phyloP scores from a whole-genome alignment of 2,888 invertebrate species.

The Drosophila putrida region DNA sequence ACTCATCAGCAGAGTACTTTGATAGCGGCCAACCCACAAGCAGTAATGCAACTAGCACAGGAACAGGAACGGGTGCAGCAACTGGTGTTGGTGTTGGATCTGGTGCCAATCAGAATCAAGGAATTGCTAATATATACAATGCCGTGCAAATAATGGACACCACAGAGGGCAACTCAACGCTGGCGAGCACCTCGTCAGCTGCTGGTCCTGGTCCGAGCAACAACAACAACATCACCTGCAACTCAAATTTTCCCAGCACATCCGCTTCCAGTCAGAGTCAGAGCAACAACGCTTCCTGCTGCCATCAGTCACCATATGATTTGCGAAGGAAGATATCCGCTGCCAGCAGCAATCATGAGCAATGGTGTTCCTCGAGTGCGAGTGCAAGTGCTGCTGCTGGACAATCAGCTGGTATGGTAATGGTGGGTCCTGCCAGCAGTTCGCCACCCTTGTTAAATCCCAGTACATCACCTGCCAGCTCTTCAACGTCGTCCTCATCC shows the following conservation, averaged over 20 bases:
- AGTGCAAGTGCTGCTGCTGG: conserved; percentile 28
- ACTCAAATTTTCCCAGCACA: conserved; percentile 51
- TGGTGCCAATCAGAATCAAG: conserved; percentile 38
- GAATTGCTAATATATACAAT: conserved; percentile 53
- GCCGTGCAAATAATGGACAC: conserved; percentile 72
- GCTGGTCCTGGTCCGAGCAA: conserved; percentile 36
- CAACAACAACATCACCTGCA: conserved; percentile 47
- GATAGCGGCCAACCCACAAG: conserved; percentile 70
- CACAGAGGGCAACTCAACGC: conserved; percentile 54
- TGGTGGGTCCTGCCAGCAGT: conserved; percentile 73
- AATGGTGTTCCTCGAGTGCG: conserved; percentile 77
- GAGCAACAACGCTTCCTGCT: conserved; percentile 68
- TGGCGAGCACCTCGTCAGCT: conserved; percentile 58
- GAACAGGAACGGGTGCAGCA: conserved; percentile 26
- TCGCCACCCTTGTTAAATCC: conserved; percentile 73
- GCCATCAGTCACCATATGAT: conserved; percentile 96
- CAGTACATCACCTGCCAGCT: conserved; percentile 65
- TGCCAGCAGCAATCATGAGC: conserved; percentile 82
- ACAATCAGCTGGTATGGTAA: conserved; percentile 43
- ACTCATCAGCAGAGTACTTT: conserved; percentile 66
- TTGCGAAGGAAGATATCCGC: conserved; percentile 91
- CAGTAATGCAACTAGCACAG: conserved; percentile 30
- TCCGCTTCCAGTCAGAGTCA: conserved; percentile 48
- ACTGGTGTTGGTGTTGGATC: no score
- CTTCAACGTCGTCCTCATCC: conserved; percentile 68